Conservation (phyloP, 92 coral and sea anemone species). For the Zoanthus sansibaricus region DNA sequence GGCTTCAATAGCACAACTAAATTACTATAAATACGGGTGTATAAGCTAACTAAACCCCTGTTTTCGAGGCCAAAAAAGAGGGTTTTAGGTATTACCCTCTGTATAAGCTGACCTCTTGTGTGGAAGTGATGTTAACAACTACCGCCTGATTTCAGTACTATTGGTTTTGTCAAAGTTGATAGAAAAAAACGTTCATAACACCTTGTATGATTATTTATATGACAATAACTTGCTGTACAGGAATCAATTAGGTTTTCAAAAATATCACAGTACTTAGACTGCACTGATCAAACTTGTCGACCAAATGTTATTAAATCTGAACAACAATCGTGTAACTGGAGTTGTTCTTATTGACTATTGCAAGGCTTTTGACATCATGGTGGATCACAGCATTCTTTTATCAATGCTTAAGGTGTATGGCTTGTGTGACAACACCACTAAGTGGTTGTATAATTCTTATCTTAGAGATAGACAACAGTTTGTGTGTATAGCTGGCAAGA, state of each 20-base stretch:
- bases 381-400: conserved; percentile 44
- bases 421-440: conserved; percentile 10
- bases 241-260: conserved; percentile 62
- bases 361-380: conserved; percentile 66
- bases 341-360: conserved; percentile 48
- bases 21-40: too few species aligned
- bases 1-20: too few species aligned
- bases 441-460: conserved; percentile 61
- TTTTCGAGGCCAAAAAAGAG: too few species aligned
- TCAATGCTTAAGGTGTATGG: conserved; percentile 51
- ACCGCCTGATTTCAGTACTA: conserved; percentile 54
- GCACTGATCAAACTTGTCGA: conserved; percentile 52
- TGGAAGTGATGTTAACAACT: conserved; percentile 24
- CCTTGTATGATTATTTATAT: conserved; percentile 40
- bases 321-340: conserved; percentile 55
- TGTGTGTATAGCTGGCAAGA: conserved; percentile 43
- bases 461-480: conserved; percentile 55
- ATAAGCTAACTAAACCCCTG: too few species aligned
- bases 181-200: conserved; percentile 45
- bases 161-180: conserved; percentile 55
- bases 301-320: conserved; percentile 51
- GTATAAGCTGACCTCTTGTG: too few species aligned
- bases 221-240: conserved; percentile 46
- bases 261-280: neutral
- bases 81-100: too few species aligned